A percentile compares a stretch with the other conserved stretches of the same genome.
Conservation (phyloP, 1,140 invertebrate species). For the Monochamus saltuarius region DNA sequence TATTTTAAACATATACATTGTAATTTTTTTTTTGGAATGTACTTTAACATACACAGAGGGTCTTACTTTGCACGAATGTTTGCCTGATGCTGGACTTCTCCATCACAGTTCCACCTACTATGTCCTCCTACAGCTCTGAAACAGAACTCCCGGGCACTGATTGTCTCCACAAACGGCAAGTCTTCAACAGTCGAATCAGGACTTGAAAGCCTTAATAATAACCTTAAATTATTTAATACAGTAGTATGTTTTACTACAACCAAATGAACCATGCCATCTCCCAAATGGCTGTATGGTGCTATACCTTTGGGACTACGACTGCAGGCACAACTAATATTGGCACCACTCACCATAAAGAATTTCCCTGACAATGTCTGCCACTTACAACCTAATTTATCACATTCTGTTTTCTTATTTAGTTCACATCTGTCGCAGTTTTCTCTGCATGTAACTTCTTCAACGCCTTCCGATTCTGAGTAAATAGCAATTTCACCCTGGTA, state of each 20-base stretch:
- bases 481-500: conserved; percentile 72
- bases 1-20: conserved; percentile 1
- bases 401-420: conserved; percentile 19
- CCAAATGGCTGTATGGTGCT: conserved; percentile 77
- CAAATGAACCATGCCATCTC: conserved; percentile 79
- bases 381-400: conserved; percentile 34
- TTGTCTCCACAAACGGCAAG: conserved; percentile 76
- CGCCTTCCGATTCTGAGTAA: conserved; percentile 50
- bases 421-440: conserved; percentile 42
- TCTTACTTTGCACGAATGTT: conserved; percentile 69
- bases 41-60: neutral
- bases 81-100: conserved; percentile 71
- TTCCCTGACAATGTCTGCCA: conserved; percentile 69
- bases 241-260: conserved; percentile 76
- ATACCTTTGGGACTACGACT: conserved; percentile 73
- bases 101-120: conserved; percentile 86
- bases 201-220: conserved; percentile 64
- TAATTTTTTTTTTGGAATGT: conserved; percentile 1
- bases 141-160: conserved; percentile 72
- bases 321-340: conserved; percentile 80
- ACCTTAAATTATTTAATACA: conserved; percentile 69
- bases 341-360: conserved; percentile 78
- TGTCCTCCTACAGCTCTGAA: conserved; percentile 61
- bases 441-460: conserved; percentile 34
- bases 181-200: conserved; percentile 61